Percentiles rank a stretch among this genome's conserved stretches.
Evolutionary conservation across 2,113 vertebrate species (phyloP).

Genomic region (Prionailurus bengalensis): DNA sequence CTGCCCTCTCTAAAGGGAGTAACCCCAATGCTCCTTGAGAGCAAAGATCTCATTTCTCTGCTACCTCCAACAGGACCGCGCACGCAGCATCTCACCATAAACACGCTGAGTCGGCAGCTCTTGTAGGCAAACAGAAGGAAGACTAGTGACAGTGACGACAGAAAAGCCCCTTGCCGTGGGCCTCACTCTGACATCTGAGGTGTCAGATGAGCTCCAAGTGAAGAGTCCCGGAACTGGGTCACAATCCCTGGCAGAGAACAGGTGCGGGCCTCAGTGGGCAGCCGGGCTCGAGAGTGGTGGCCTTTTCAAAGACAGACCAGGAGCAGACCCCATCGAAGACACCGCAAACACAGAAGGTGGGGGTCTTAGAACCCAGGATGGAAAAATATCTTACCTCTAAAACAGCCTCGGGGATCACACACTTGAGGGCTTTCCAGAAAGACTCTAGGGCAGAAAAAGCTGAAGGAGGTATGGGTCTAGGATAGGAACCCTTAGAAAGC

Average conservation of each 20-base stretch:
- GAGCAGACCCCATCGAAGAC: not conserved
- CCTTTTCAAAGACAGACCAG: not conserved
- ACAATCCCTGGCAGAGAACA: not conserved
- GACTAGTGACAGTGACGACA: not conserved
- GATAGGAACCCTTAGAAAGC: not conserved
- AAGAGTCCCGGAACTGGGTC: not conserved
- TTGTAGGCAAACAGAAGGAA: not conserved
- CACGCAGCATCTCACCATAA: no score
- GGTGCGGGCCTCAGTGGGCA: not conserved
- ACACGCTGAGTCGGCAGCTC: accelerated
- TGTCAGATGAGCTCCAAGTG: not conserved
- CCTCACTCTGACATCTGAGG: accelerated
- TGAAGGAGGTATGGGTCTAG: not conserved
- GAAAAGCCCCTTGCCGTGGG: not conserved
- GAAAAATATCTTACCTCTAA: not conserved
- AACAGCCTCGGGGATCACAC: not conserved
- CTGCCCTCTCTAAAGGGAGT: accelerated
- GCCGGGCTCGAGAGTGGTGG: accelerated
- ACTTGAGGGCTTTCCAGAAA: not conserved
- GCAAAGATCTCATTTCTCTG: not conserved
- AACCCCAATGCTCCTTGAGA: not conserved
- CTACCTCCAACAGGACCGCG: not conserved
- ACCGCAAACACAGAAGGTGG: not conserved
- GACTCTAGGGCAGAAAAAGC: not conserved
- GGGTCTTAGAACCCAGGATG: not conserved